phyloP scores from a whole-genome alignment of 2,797 vertebrate genomes.

The Pangasius macronema region DNA sequence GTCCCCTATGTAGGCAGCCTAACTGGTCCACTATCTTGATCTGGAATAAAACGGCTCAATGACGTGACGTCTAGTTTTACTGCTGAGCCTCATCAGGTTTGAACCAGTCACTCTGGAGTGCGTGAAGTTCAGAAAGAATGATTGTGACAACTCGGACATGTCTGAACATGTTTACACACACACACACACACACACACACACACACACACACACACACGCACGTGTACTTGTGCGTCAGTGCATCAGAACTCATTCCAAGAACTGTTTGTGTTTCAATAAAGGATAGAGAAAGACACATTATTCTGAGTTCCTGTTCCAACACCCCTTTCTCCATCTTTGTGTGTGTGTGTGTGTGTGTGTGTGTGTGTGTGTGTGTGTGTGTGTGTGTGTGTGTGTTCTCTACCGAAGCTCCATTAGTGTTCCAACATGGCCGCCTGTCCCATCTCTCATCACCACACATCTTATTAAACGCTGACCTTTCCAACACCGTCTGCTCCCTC shows the following conservation, averaged over 20 bases:
- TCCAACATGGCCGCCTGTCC: slow-evolving; percentile 11
- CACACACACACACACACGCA: background rate
- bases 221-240: background rate
- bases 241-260: background rate
- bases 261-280: slow-evolving; percentile 14
- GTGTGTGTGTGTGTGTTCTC: background rate
- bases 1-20: background rate
- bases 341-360: background rate
- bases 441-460: slow-evolving; percentile 27
- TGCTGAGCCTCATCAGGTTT: background rate
- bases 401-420: background rate
- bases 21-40: background rate
- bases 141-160: background rate
- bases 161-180: slow-evolving; percentile 3
- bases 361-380: background rate
- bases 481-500: slow-evolving; percentile 12
- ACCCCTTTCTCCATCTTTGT: background rate
- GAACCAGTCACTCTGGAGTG: background rate
- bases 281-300: background rate
- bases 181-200: background rate
- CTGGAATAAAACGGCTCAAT: background rate
- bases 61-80: background rate
- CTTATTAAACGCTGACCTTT: slow-evolving; percentile 43
- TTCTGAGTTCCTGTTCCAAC: background rate
- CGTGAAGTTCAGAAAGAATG: background rate